Base-by-base conservation (phyloP, 2,113 vertebrate species). In the Vidua macroura region DNA sequence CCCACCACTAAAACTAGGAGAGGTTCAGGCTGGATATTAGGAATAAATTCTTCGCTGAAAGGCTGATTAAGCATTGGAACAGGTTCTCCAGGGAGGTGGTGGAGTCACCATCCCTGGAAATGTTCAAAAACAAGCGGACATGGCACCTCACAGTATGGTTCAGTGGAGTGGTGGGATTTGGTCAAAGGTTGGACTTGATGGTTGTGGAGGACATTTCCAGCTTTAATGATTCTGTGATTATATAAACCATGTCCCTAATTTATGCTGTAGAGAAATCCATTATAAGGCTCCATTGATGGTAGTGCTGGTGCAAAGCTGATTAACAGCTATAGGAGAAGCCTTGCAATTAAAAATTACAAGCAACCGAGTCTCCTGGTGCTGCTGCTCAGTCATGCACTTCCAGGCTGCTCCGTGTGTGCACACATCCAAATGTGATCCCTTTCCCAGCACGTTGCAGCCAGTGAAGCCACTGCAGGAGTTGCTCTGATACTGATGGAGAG, bases 281-380 rank as follows among this genome's bases (percentile, higher is more conserved):
- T 63, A 9, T 41, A 28, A 11, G 49, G 66, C 41, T 87, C 17
- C 10, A 7, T 4, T 68, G 49, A 21, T 81, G 41, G 16, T 2
- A 37, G 69, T 28, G 33, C 7, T 78, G 64, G 48, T 86, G 73
- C 77, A 86, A 64, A 94, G 76, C 88, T 69, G 84, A 77, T 91
- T n/a, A 88, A 83, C 35, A 46, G 67, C 75, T 48, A 2, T 13
- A 83, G 69, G 76, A 83, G 76, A 83, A 55, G 48, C 70, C 39
- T 60, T 81, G 64, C 52, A 48, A 63, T 94, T 83, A 75, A 75
- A 83, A 75, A 43, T 63, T 13, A n/a, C 44, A 67, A 90, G 58
- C 58, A 52, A 2, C 31, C 5, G 37, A 80, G 72, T 39, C 56
- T 83, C 68, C 55, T 81, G 53, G 10, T 55, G 63, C 67, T 79